Conservation (phyloP, 2,113 vertebrate genomes). For the Solenodon paradoxus region DNA sequence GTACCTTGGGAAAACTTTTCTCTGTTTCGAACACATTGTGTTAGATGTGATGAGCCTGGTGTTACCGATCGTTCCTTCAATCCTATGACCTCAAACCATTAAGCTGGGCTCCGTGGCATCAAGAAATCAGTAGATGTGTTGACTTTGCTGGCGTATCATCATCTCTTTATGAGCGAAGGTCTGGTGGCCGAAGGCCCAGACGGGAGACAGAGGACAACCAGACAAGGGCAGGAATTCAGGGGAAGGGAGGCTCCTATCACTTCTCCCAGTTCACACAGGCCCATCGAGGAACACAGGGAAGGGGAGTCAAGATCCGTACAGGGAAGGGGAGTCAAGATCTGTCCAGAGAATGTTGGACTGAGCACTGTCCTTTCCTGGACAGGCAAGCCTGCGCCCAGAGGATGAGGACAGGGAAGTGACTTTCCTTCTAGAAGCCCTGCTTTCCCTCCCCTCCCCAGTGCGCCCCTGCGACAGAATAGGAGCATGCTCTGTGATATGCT, state of each 20-base stretch:
- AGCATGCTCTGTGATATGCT: neutral
- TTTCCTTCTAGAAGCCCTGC: too few relatives aligned
- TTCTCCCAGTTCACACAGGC: neutral
- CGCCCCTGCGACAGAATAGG: neutral
- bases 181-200: neutral
- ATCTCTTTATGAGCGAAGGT: neutral
- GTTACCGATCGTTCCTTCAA: neutral
- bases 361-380: neutral
- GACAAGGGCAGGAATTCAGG: neutral
- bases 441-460: rapidly evolving
- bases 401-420: neutral
- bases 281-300: neutral
- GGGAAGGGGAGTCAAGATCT: neutral
- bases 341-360: too few relatives aligned
- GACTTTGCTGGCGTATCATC: neutral
- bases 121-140: too few relatives aligned
- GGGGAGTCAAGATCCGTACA: neutral
- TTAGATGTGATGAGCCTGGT: neutral
- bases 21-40: neutral
- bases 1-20: neutral
- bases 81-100: neutral
- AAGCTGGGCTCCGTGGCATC: neutral
- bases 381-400: neutral
- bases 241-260: neutral
- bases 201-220: neutral